phyloP scores from a whole-genome alignment of 2,113 vertebrate species.

The Salvelinus fontinalis region DNA sequence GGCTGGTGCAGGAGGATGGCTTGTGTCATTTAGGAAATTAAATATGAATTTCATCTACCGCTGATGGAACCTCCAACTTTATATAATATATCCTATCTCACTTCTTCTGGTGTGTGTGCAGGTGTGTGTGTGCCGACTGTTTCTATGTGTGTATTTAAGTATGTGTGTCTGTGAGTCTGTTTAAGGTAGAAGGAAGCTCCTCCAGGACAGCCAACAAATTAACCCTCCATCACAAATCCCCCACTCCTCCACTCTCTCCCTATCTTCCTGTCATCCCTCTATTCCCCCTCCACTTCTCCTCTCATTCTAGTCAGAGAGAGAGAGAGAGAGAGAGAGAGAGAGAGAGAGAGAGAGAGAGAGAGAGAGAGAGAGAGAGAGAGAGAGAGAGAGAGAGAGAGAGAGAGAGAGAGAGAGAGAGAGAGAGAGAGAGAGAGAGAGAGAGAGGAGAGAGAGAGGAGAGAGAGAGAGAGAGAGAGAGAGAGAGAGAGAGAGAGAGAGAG shows the following conservation, averaged over 20 bases:
- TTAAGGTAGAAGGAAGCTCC: too few species aligned
- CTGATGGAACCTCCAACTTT: neutral
- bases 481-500: slow-evolving; percentile 14
- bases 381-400: too few species aligned
- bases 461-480: too few species aligned
- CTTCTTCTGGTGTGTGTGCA: neutral
- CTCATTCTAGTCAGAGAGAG: neutral
- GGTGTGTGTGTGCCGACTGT: too few species aligned
- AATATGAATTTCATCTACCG: neutral
- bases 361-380: too few species aligned
- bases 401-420: neutral
- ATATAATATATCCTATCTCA: neutral
- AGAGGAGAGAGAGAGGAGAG: too few species aligned
- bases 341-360: too few species aligned
- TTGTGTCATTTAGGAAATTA: neutral
- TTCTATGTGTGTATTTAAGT: too few species aligned
- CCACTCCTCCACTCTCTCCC: neutral
- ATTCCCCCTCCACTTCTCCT: neutral
- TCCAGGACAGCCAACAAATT: too few species aligned
- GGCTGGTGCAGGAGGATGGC: too few species aligned
- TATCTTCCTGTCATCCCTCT: neutral
- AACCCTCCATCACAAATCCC: neutral
- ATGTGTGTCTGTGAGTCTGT: too few species aligned
- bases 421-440: slow-evolving; percentile 9
- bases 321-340: neutral